Percentiles rank a stretch among this genome's conserved stretches.
Evolutionary conservation across 2,113 vertebrate species (phyloP).

Genomic region (Phylloscopus whistleri): DNA sequence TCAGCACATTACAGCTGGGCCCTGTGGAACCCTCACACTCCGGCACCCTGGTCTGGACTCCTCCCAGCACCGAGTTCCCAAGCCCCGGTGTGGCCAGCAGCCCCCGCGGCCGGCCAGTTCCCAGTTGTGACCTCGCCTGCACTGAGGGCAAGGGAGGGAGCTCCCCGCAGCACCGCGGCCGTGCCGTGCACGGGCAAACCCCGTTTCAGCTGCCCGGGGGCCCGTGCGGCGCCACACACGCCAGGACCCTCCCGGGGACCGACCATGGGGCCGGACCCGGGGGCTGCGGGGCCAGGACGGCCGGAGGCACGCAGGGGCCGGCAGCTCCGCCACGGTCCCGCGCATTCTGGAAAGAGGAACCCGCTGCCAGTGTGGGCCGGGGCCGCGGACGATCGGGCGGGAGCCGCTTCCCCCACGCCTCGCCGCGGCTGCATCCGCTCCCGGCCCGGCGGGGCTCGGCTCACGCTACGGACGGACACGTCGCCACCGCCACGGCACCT

Average conservation of each 20-base stretch:
- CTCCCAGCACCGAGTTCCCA: neutral
- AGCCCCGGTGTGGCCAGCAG: neutral
- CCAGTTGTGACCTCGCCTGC: neutral
- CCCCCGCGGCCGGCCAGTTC: accelerated
- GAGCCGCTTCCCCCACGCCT: neutral
- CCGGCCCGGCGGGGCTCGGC: neutral
- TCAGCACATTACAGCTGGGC: accelerated
- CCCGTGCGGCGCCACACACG: accelerated
- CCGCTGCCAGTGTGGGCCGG: neutral
- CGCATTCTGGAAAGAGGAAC: conserved; percentile 34
- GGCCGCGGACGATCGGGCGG: neutral
- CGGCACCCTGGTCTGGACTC: neutral
- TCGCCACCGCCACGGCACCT: neutral
- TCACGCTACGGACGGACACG: neutral
- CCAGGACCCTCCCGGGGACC: neutral
- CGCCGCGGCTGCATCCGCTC: neutral
- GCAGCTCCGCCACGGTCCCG: neutral
- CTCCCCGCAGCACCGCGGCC: accelerated
- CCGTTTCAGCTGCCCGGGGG: neutral
- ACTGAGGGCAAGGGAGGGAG: neutral
- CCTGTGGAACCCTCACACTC: accelerated
- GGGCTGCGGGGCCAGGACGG: neutral
- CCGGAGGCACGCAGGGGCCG: accelerated
- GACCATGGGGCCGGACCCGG: neutral
- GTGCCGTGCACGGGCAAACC: neutral